Evolutionary conservation across 2,888 invertebrate species (phyloP), one percentile per base, ranked within the genome.

Genomic region (Hyppa rectilinea): DNA sequence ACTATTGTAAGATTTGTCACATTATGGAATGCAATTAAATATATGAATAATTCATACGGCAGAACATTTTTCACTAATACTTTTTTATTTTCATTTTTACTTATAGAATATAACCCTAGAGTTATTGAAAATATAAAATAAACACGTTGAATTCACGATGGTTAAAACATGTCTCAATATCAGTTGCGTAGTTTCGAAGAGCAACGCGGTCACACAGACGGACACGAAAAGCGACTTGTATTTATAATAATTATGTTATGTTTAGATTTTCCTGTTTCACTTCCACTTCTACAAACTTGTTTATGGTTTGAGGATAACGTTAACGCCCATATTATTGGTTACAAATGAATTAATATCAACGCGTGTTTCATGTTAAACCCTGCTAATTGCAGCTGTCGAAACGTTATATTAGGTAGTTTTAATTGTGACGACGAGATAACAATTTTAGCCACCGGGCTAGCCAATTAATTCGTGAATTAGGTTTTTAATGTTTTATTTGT

Each of bases 351-450:
- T 52, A 61, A 62, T 80, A 58, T 20, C 34, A 58, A 43, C 60
- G 43, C 36, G 31, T 52, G 36, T 58, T 61, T 61, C 7, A n/a
- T 31, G 52, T 77, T 31, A 29, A 75, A 55, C 45, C 56, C 23
- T 60, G 60, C 26, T n/a, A 79, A 61, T 72, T 56, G 7, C n/a
- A 79, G 58, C 29, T 17, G 40, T 58, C 31, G 6, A 47, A 14
- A 49, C 14, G n/a, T 36, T 72, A 14, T 26, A 56, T 29, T 52
- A 58, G 26, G 40, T 45, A 52, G n/a, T 62, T n/a, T 26, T 53
- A 31, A 55, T 43, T 29, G 45, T 47, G 34, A 12, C 50, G 26
- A 17, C 6, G 10, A 29, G 59, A 71, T 64, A 61, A 47, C 52
- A 61, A 31, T 43, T 29, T 52, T 47, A 55, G 55, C 40, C 26